Evolutionary conservation across 1,140 invertebrate species (phyloP).

Genomic region (Drosophila sp.): DNA sequence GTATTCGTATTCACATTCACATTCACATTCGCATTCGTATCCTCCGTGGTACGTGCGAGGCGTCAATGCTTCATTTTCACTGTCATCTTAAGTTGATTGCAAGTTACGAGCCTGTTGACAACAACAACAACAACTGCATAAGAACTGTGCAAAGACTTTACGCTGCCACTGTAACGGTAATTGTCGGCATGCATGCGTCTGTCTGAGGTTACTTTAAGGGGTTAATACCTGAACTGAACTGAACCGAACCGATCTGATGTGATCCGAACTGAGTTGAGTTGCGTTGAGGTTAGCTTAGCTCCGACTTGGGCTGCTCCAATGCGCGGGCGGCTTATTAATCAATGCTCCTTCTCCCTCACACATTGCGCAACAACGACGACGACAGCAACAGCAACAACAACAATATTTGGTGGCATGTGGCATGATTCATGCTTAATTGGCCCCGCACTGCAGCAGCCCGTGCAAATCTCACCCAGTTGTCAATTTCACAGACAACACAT

Average conservation of each 20-base stretch:
- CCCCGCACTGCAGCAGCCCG: slow-evolving; percentile 35
- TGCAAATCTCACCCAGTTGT: slow-evolving; percentile 82
- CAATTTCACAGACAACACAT: slow-evolving; percentile 80
- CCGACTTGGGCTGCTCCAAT: slow-evolving; percentile 30
- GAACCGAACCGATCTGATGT: background rate
- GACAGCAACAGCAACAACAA: slow-evolving; percentile 37
- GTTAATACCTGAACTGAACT: slow-evolving; percentile 21
- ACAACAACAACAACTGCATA: slow-evolving; percentile 52
- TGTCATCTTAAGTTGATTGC: slow-evolving; percentile 85
- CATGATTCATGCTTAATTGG: slow-evolving; percentile 82
- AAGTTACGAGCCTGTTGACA: slow-evolving; percentile 84
- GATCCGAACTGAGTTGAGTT: background rate
- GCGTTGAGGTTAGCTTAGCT: slow-evolving; percentile 14
- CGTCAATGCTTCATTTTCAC: slow-evolving; percentile 84
- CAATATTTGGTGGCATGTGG: slow-evolving; percentile 31
- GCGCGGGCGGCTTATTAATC: slow-evolving; percentile 77
- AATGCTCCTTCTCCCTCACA: slow-evolving; percentile 22
- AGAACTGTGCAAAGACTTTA: slow-evolving; percentile 15
- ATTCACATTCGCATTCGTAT: slow-evolving; percentile 24
- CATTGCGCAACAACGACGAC: too few relatives aligned
- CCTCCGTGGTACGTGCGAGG: slow-evolving; percentile 78
- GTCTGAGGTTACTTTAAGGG: slow-evolving; percentile 36
- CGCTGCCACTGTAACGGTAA: slow-evolving; percentile 4
- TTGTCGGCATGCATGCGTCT: slow-evolving; percentile 25
- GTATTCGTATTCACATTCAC: slow-evolving; percentile 12